These are phyloP conservation scores for Drosophila testacea DNA, from an alignment of 2,888 invertebrate genomes.

Conservation along the genomic window DNA sequence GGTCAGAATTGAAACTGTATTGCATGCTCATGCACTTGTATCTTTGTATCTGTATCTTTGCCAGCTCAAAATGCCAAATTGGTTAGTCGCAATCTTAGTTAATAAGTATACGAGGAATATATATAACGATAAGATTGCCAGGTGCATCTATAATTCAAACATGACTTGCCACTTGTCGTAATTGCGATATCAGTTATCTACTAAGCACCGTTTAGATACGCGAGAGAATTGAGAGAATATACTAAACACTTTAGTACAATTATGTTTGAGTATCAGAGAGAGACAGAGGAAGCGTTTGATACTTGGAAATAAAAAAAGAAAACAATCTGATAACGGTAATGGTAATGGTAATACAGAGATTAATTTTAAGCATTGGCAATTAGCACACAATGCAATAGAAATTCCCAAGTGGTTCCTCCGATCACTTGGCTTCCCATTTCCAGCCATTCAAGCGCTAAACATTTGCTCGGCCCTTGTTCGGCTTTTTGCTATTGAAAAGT, in stretches of 20 bases:
- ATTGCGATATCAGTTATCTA: slow-evolving; percentile 28
- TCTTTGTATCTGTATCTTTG: slow-evolving; percentile 8
- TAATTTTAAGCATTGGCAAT: slow-evolving; percentile 24
- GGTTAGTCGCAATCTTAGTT: neutral
- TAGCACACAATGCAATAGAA: slow-evolving; percentile 31
- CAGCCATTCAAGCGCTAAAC: slow-evolving; percentile 13
- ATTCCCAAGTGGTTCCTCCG: slow-evolving; percentile 20
- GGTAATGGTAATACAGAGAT: slow-evolving; percentile 19
- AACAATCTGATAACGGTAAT: slow-evolving; percentile 10
- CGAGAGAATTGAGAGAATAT: neutral
- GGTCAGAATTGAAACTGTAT: slow-evolving; percentile 18
- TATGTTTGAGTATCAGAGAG: neutral
- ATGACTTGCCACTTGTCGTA: slow-evolving; percentile 22
- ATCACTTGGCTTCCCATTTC: slow-evolving; percentile 8
- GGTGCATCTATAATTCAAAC: slow-evolving; percentile 25
- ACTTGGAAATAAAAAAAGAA: too few relatives aligned
- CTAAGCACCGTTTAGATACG: slow-evolving; percentile 23
- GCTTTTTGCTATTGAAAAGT: slow-evolving; percentile 39
- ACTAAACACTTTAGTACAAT: slow-evolving; percentile 8
- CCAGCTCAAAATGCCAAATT: slow-evolving; percentile 9
- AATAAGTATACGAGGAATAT: neutral
- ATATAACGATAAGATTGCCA: slow-evolving; percentile 20
- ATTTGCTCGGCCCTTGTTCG: slow-evolving; percentile 12
- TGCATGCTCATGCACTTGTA: slow-evolving; percentile 8
- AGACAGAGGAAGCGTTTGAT: neutral